A percentile compares a stretch with the other conserved stretches of the same genome.
phyloP scores from a whole-genome alignment of 2,113 vertebrate genomes.

The Zosterops lateralis region DNA sequence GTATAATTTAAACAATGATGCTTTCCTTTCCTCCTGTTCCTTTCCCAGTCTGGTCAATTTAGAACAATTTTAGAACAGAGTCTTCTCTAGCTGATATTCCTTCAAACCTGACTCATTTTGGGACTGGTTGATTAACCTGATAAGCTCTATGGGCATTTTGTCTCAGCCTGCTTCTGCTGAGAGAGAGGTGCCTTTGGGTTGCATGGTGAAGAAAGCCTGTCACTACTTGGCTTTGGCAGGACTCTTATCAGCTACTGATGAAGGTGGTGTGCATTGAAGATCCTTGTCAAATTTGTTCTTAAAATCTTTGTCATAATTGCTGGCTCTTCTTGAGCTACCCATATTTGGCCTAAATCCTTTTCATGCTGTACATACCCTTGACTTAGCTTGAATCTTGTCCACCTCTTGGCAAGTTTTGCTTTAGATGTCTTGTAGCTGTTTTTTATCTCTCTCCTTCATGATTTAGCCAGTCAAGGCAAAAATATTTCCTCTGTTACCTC shows the following conservation, averaged over 20 bases:
- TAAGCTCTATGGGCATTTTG: not conserved
- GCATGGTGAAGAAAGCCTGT: not conserved
- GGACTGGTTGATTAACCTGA: not conserved
- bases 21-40: not conserved
- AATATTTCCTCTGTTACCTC: constrained; percentile 14
- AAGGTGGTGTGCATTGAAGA: not conserved
- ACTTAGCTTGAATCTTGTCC: constrained; percentile 35
- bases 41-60: not conserved
- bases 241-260: constrained; percentile 23
- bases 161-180: not conserved
- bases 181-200: not conserved
- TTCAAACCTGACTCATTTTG: not conserved
- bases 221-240: constrained; percentile 26
- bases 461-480: not conserved
- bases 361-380: not conserved
- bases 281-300: constrained; percentile 44
- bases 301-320: constrained; percentile 10
- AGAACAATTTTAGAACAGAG: not conserved
- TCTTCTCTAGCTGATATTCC: not conserved
- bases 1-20: not conserved
- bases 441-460: not conserved
- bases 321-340: not conserved
- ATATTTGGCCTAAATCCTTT: constrained; percentile 6
- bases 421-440: constrained; percentile 3
- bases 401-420: constrained; percentile 38